Evolutionary conservation across 1,140 invertebrate genomes (phyloP).

Genomic region (Vanessa tameamea): DNA sequence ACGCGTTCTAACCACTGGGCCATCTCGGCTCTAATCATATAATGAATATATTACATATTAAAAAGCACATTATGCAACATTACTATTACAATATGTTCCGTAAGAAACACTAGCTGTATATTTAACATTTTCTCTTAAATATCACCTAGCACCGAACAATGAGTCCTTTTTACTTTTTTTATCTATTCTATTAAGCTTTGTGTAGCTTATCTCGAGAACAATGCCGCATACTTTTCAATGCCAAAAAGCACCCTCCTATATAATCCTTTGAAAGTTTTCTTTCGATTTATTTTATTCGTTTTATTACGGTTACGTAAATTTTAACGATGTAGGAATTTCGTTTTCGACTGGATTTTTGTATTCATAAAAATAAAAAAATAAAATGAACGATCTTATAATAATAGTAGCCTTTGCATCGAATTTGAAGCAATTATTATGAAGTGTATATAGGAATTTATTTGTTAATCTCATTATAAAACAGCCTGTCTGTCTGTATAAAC

Average conservation of each 20-base stretch:
- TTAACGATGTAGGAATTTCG: not conserved
- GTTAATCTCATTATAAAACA: too few relatives aligned
- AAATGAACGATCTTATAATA: too few relatives aligned
- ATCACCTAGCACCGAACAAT: slow-evolving; percentile 2
- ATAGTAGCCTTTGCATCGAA: too few relatives aligned
- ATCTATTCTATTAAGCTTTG: slow-evolving; percentile 11
- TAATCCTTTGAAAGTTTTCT: slow-evolving; percentile 7
- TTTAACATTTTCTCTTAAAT: not conserved
- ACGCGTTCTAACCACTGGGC: too few relatives aligned
- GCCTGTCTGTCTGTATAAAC: too few relatives aligned
- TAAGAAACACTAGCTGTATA: not conserved
- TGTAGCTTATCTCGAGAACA: slow-evolving; percentile 12
- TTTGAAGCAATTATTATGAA: too few relatives aligned
- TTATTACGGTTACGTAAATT: not conserved
- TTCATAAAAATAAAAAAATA: too few relatives aligned
- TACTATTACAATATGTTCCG: not conserved
- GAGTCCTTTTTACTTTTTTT: not conserved
- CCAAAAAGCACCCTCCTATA: slow-evolving; percentile 5
- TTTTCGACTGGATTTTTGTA: not conserved
- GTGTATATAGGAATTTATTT: too few relatives aligned
- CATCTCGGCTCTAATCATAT: too few relatives aligned
- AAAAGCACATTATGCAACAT: too few relatives aligned
- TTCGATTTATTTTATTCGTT: slow-evolving; percentile 3
- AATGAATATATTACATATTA: too few relatives aligned
- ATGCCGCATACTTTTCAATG: not conserved